A percentile compares a stretch with the other conserved stretches of the same genome.
Conservation (phyloP, 2,888 invertebrate genomes). For the Drosophila fungiperda region DNA sequence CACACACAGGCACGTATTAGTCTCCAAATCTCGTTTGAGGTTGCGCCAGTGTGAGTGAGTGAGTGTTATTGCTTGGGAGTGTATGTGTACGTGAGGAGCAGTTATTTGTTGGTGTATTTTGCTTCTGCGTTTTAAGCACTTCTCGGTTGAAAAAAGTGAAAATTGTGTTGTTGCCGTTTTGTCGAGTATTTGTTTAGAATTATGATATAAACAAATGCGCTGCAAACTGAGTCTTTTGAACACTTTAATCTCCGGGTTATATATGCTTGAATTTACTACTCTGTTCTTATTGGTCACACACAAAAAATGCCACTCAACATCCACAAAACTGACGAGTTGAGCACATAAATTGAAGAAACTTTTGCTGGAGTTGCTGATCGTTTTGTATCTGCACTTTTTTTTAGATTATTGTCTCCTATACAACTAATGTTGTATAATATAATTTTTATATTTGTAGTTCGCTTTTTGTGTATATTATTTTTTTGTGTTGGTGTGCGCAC, state of each 20-base stretch:
- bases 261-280: neutral
- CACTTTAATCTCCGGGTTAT: conserved; percentile 26
- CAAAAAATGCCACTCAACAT: conserved; percentile 40
- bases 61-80: conserved; percentile 37
- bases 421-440: conserved; percentile 34
- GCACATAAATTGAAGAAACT: conserved; percentile 11
- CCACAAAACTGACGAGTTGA: conserved; percentile 49
- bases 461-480: conserved; percentile 31
- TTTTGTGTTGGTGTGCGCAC: conserved; percentile 32
- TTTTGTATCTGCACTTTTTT: conserved; percentile 16
- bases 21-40: conserved; percentile 57
- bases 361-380: conserved; percentile 1
- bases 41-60: conserved; percentile 26
- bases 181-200: conserved; percentile 64
- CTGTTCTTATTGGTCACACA: conserved; percentile 27
- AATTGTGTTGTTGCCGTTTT: conserved; percentile 52
- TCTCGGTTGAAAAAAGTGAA: conserved; percentile 62
- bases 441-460: conserved; percentile 10
- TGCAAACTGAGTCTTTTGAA: conserved; percentile 15
- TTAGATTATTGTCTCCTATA: neutral
- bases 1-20: conserved; percentile 31
- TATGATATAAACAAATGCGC: conserved; percentile 69
- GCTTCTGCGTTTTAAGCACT: conserved; percentile 43
- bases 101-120: conserved; percentile 43
- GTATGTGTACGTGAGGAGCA: conserved; percentile 29